Base-by-base conservation (phyloP, 2,888 invertebrate genomes). In the Petrolisthes cinctipes region DNA sequence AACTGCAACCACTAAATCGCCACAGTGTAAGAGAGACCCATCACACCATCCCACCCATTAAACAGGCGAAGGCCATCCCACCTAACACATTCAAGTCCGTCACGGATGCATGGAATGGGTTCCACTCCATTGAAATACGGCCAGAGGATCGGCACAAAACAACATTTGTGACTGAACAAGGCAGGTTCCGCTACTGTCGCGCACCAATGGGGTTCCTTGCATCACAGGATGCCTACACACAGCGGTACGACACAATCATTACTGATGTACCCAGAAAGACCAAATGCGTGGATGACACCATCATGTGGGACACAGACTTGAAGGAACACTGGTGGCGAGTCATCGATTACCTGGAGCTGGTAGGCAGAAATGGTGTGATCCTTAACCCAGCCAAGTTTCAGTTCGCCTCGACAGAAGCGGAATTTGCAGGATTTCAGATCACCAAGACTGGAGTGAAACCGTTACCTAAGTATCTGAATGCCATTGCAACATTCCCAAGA, bases 321-420 rank as follows among this genome's bases (percentile, higher is more conserved):
- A 5, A 9, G 17, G 56, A 37, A n/a, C 79, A 85, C 79, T 68
- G 79, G 79, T 85, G 85, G 86, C 86, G 73, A 17, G 57, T 54
- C 71, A 73, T 86, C 20, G 73, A 81, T 7, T 73, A n/a, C 54
- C 86, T 81, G 23, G 56, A 81, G 5, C 56, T 81, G 17, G 56
- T 81, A 14, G 56, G 6, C 4, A 80, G 37, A 20, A 54, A 23
- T 56, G 79, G 85, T 20, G 11, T 80, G 53, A 75, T 81, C 17
- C 68, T 86, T 53, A 86, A 86, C 81, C 86, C 81, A 7, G 57
- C 56, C 51, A 81, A 73, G 54, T 82, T 86, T 5, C 80, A 85
- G 73, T 86, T 86, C 7, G 4, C 73, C 5, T 73, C 23, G 54
- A 61, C 20, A n/a, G 56, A 86, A 14, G 86, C 54, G 4, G 68